Evolutionary conservation across 2,888 invertebrate genomes (phyloP).

Genomic region (Drosophila trichaetosa): DNA sequence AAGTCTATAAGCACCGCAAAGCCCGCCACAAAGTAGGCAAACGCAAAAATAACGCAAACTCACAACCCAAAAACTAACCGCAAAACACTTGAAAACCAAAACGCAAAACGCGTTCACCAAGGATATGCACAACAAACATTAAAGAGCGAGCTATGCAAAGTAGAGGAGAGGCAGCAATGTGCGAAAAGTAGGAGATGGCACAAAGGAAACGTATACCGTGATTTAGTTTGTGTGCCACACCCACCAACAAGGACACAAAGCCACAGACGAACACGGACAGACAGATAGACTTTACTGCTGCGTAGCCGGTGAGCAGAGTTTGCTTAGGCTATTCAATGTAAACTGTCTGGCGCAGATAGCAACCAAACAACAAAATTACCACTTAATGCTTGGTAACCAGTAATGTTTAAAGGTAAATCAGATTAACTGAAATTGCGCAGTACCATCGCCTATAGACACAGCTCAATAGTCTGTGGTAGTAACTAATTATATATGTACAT

Average conservation of each 20-base stretch:
- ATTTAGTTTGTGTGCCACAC: constrained; percentile 41
- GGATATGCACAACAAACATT: constrained; percentile 71
- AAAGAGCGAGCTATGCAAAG: constrained; percentile 31
- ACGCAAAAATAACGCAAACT: constrained; percentile 53
- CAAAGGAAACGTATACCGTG: constrained; percentile 40
- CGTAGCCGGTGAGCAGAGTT: constrained; percentile 8
- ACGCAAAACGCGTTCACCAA: constrained; percentile 51
- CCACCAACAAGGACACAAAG: constrained; percentile 19
- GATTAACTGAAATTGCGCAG: background rate
- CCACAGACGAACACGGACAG: constrained; percentile 9
- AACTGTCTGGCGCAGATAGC: constrained; percentile 9
- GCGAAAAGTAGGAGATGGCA: constrained; percentile 1
- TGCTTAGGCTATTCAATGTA: constrained; percentile 16
- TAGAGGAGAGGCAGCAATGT: background rate
- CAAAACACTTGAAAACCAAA: constrained; percentile 51
- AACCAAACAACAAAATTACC: constrained; percentile 22
- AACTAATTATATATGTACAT: background rate
- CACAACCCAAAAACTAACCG: constrained; percentile 45
- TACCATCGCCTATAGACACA: background rate
- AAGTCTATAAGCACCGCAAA: constrained; percentile 61
- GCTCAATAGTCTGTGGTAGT: background rate
- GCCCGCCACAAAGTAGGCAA: constrained; percentile 54
- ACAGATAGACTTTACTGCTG: constrained; percentile 29
- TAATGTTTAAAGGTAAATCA: background rate
- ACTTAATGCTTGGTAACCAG: background rate